Evolutionary conservation across 2,888 invertebrate species (phyloP).

Genomic region (Marronus borbonicus): DNA sequence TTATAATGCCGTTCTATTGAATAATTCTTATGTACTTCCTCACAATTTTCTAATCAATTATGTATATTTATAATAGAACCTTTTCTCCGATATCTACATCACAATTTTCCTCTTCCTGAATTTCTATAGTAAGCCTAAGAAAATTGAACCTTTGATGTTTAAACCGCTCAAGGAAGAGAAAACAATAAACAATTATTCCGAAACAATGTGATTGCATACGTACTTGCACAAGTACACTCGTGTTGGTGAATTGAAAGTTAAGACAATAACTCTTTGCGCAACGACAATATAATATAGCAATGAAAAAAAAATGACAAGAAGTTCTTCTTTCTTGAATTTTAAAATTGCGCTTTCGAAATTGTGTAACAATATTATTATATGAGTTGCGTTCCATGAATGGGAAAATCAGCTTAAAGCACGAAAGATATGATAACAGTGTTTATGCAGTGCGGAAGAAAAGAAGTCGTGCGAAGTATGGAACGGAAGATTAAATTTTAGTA

Average conservation of each 20-base stretch:
- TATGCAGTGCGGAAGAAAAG: neutral
- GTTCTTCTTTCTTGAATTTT: constrained; percentile 25
- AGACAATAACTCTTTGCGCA: constrained; percentile 33
- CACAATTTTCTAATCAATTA: too few species aligned
- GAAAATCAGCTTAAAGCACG: constrained; percentile 1
- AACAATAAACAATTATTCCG: constrained; percentile 26
- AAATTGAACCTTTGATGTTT: constrained; percentile 1
- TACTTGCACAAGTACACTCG: constrained; percentile 6
- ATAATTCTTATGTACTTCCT: neutral
- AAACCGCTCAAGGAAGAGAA: constrained; percentile 13
- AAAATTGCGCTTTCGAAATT: constrained; percentile 26
- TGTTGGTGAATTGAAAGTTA: constrained; percentile 6
- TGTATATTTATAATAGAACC: neutral
- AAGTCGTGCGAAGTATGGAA: neutral
- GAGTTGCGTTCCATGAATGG: constrained; percentile 11
- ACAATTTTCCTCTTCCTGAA: constrained; percentile 16
- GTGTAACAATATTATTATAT: constrained; percentile 1
- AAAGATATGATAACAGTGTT: neutral
- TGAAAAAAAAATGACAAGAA: constrained; percentile 27
- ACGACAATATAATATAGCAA: neutral
- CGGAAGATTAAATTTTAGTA: too few species aligned
- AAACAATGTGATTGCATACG: constrained; percentile 15
- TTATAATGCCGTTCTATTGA: neutral
- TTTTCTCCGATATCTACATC: neutral
- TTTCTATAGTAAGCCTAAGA: neutral